phyloP scores from a whole-genome alignment of 2,797 vertebrate genomes.

The Paratrypauchen microcephalus region DNA sequence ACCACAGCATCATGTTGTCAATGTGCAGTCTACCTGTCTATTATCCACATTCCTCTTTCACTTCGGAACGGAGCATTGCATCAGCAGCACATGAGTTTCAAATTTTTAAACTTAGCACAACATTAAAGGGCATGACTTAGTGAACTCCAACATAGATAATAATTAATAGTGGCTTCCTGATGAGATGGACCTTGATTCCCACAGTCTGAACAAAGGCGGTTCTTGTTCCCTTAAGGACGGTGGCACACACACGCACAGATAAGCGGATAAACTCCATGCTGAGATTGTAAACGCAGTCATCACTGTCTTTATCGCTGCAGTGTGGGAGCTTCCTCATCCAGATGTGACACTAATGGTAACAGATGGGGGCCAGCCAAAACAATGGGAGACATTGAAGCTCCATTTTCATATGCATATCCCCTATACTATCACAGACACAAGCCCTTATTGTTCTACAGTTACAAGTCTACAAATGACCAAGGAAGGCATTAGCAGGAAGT shows the following conservation, averaged over 20 bases:
- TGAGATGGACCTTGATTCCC: constrained; percentile 59
- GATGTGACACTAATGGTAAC: constrained; percentile 72
- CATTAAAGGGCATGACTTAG: constrained; percentile 17
- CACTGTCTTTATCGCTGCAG: constrained; percentile 60
- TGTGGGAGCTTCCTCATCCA: constrained; percentile 67
- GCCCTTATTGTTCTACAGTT: constrained; percentile 68
- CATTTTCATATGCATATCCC: constrained; percentile 62
- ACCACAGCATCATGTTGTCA: constrained; percentile 35
- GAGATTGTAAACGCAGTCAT: constrained; percentile 53
- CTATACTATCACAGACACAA: constrained; percentile 60
- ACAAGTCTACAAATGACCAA: constrained; percentile 62
- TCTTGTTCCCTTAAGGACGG: constrained; percentile 63
- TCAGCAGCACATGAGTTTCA: constrained; percentile 12
- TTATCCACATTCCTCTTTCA: constrained; percentile 56
- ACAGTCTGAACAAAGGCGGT: constrained; percentile 64
- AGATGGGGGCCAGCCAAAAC: constrained; percentile 71
- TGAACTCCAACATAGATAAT: constrained; percentile 27
- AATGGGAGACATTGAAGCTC: constrained; percentile 73
- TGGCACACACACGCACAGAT: constrained; percentile 63
- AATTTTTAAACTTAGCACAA: background rate
- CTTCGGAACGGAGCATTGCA: constrained; percentile 32
- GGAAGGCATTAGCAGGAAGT: constrained; percentile 26
- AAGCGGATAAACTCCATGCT: constrained; percentile 59
- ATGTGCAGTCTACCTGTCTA: constrained; percentile 48
- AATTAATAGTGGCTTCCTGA: constrained; percentile 52